A percentile compares a stretch with the other conserved stretches of the same genome.
These are phyloP conservation scores for Lithophane socia DNA, from an alignment of 2,888 invertebrate species.

Conservation along the genomic window DNA sequence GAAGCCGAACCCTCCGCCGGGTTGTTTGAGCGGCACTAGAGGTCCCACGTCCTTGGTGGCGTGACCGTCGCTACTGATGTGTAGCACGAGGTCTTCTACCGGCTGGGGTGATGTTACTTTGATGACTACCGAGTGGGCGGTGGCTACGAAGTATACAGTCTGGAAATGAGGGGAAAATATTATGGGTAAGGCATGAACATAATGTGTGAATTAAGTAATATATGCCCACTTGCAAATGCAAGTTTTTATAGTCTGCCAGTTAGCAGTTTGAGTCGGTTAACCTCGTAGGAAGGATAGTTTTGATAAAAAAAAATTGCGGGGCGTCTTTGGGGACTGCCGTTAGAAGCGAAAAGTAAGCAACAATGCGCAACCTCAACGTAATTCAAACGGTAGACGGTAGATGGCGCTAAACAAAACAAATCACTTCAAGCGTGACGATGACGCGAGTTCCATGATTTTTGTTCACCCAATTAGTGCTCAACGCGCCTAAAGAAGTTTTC, in stretches of 20 bases:
- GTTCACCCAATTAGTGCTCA: no score
- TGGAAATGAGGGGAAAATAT: conserved; percentile 63
- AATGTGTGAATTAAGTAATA: neutral
- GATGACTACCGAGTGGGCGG: conserved; percentile 89
- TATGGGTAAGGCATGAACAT: neutral
- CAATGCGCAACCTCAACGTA: no score
- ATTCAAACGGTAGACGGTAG: no score
- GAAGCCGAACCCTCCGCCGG: conserved; percentile 75
- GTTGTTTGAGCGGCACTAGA: conserved; percentile 58
- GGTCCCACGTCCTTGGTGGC: conserved; percentile 67
- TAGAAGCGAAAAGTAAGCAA: no score
- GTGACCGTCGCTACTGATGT: conserved; percentile 73
- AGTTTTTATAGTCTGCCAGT: neutral
- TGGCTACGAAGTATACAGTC: conserved; percentile 88
- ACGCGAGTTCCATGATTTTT: no score
- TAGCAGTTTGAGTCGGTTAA: neutral
- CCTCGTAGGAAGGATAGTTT: neutral
- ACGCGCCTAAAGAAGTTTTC: no score
- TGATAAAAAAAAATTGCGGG: no score
- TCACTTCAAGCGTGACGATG: no score
- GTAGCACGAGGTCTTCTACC: conserved; percentile 85
- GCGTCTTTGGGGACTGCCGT: no score
- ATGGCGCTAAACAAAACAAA: no score
- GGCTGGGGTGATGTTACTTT: conserved; percentile 86
- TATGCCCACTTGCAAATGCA: neutral